Conservation (phyloP, 2,113 vertebrate genomes). For the Petrocephalus zakoni region DNA sequence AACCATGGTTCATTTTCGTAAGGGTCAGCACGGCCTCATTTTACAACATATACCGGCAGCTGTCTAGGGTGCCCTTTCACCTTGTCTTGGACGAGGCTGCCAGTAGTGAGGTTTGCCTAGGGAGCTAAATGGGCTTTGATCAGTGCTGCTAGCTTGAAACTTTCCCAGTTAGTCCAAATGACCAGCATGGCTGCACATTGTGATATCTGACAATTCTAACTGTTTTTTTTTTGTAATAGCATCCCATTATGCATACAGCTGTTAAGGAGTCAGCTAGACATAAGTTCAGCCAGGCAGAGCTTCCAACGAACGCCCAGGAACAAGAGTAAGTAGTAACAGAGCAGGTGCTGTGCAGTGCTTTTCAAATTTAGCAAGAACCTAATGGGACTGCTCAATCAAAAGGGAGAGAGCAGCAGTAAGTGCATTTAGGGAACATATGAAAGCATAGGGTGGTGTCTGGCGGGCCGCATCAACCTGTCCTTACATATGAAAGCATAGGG, state of each 20-base stretch:
- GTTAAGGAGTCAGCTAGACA: not conserved
- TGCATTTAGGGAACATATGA: not conserved
- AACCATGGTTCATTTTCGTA: too few species aligned
- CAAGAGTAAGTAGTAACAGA: not conserved
- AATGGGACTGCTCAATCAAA: not conserved
- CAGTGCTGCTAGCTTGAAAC: not conserved
- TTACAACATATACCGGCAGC: not conserved
- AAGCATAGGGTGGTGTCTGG: not conserved
- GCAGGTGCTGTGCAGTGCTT: not conserved
- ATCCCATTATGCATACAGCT: not conserved
- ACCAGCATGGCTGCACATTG: not conserved
- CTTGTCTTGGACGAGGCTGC: not conserved
- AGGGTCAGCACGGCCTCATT: not conserved
- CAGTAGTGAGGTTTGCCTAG: not conserved
- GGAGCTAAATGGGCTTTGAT: not conserved
- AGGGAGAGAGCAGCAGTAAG: not conserved
- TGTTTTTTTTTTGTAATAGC: not conserved
- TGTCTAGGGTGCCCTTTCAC: not conserved
- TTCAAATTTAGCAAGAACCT: not conserved
- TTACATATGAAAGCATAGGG: not conserved
- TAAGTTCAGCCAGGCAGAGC: not conserved
- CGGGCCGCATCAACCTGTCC: too few species aligned
- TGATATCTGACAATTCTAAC: not conserved
- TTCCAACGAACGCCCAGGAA: too few species aligned
- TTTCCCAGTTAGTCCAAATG: not conserved